Evolutionary conservation across 2,888 invertebrate genomes (phyloP).

Genomic region (Agriopis aurantiaria): DNA sequence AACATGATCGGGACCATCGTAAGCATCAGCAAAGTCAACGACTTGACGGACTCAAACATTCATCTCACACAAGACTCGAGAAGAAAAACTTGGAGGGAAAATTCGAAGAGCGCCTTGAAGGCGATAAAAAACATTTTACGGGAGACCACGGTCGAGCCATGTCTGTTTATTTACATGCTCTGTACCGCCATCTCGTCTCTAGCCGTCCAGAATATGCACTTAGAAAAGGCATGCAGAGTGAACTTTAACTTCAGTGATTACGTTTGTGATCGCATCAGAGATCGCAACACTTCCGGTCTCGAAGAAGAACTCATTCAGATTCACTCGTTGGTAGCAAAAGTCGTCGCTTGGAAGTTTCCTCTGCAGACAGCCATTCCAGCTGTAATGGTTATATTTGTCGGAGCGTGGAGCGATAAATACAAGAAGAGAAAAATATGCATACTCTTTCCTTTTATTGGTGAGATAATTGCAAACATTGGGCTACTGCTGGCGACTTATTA

Average conservation of each 20-base stretch:
- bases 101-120: constrained; percentile 69
- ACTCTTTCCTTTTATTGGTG: constrained; percentile 85
- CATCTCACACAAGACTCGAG: constrained; percentile 65
- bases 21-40: constrained; percentile 62
- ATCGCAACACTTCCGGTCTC: constrained; percentile 75
- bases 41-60: constrained; percentile 74
- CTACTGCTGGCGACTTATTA: constrained; percentile 85
- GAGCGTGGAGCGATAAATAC: constrained; percentile 88
- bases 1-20: constrained; percentile 70
- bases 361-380: constrained; percentile 87
- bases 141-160: constrained; percentile 88
- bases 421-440: constrained; percentile 87
- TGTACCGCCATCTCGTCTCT: constrained; percentile 89
- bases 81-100: constrained; percentile 67
- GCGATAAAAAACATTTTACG: constrained; percentile 68
- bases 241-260: constrained; percentile 82
- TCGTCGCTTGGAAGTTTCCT: constrained; percentile 87
- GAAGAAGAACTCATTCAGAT: constrained; percentile 75
- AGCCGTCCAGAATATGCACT: constrained; percentile 85
- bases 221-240: constrained; percentile 87
- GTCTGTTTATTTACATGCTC: constrained; percentile 88
- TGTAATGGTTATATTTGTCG: constrained; percentile 85
- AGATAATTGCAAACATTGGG: constrained; percentile 83
- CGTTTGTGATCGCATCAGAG: constrained; percentile 81
- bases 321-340: constrained; percentile 81